Percentiles rank a stretch among this genome's conserved stretches.
Conservation (phyloP, 1,140 invertebrate species). For the Zeugodacus cucurbitae region DNA sequence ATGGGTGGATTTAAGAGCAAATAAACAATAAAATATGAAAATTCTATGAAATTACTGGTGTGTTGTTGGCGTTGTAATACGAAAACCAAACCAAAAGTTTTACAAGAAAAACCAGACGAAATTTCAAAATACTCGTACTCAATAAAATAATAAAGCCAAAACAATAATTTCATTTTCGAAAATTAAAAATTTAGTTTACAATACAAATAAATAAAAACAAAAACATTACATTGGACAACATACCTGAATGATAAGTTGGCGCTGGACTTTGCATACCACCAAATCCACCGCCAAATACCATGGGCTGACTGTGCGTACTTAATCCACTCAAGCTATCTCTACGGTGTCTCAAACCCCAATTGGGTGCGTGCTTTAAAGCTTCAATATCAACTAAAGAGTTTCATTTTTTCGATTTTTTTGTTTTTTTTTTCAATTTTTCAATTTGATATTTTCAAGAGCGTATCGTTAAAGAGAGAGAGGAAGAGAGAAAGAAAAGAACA, state of each 20-base stretch:
- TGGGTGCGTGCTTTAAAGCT: constrained; percentile 66
- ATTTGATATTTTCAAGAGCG: background rate
- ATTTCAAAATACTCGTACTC: background rate
- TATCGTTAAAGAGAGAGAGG: constrained; percentile 39
- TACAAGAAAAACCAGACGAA: background rate
- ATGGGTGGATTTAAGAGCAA: background rate
- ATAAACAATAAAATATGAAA: background rate
- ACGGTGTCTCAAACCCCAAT: constrained; percentile 66
- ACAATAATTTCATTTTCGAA: background rate
- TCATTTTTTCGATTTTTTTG: background rate
- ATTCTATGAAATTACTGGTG: background rate
- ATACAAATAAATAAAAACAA: background rate
- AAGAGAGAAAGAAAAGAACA: constrained; percentile 44
- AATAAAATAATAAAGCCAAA: background rate
- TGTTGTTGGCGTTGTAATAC: background rate
- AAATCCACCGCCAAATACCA: constrained; percentile 63
- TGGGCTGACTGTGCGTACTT: constrained; percentile 65
- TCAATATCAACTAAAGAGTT: constrained; percentile 64
- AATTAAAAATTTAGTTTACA: background rate
- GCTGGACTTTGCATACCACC: constrained; percentile 65
- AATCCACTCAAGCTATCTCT: constrained; percentile 67
- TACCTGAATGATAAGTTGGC: constrained; percentile 66
- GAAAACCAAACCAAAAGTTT: background rate
- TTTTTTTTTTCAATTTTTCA: background rate
- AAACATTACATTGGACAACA: constrained; percentile 19